Evolutionary conservation across 64 coral and sea anemone species (phyloP).

Genomic region (Astreopora myriophthalma): DNA sequence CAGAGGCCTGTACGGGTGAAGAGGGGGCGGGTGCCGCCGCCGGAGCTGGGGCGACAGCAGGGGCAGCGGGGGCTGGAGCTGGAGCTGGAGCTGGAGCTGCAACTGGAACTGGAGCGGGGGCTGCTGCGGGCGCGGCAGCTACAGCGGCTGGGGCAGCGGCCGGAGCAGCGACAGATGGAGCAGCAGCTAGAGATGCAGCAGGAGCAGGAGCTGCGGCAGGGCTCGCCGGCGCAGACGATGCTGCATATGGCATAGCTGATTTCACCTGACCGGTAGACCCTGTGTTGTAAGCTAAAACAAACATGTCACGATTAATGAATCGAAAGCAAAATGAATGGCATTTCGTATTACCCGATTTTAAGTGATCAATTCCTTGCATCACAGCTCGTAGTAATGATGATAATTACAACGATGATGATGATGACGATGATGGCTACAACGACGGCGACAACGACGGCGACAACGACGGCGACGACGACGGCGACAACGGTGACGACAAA

Average conservation of each 20-base stretch:
- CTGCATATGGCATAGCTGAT: slow-evolving; percentile 68
- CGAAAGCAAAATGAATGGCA: background rate
- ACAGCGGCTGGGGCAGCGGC: slow-evolving; percentile 27
- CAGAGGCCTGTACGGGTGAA: slow-evolving; percentile 32
- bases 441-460: background rate
- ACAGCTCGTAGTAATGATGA: background rate
- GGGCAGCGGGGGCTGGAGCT: background rate
- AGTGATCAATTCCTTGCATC: no score
- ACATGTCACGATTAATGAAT: background rate
- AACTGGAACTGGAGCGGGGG: slow-evolving; percentile 23
- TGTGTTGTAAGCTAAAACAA: slow-evolving; percentile 63
- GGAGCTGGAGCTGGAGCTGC: slow-evolving; percentile 3
- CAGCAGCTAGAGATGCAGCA: background rate
- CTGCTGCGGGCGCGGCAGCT: slow-evolving; percentile 1
- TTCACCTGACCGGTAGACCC: slow-evolving; percentile 50
- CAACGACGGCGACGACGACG: no score
- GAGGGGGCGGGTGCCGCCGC: slow-evolving; percentile 29
- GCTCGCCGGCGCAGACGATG: slow-evolving; percentile 38
- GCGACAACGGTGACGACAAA: no score
- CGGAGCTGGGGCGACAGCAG: background rate
- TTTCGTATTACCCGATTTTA: background rate
- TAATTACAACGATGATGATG: background rate
- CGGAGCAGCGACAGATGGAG: slow-evolving; percentile 17
- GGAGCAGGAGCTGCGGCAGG: slow-evolving; percentile 2
- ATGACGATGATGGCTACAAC: background rate